Percentiles rank a stretch among this genome's conserved stretches.
Conservation (phyloP, 1,140 invertebrate genomes). For the Caenorhabditis brenneri region DNA sequence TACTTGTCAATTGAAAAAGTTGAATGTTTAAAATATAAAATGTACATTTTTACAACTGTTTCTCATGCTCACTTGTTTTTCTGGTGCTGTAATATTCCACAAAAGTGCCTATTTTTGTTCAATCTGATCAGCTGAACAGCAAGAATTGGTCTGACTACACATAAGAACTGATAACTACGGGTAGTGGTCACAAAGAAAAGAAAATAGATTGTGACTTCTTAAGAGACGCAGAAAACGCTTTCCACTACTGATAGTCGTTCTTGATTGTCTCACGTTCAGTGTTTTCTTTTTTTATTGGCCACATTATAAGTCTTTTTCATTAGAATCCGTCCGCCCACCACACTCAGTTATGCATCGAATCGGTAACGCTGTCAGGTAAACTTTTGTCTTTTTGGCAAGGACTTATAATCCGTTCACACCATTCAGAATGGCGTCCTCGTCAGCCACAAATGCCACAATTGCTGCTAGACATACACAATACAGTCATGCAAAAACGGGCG, state of each 20-base stretch:
- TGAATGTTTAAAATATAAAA: neutral
- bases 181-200: neutral
- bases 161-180: neutral
- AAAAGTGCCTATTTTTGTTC: neutral
- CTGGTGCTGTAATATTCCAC: neutral
- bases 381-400: neutral
- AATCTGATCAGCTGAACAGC: neutral
- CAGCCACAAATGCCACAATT: neutral
- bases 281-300: neutral
- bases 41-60: neutral
- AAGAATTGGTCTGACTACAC: neutral
- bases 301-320: neutral
- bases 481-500: constrained; percentile 58
- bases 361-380: constrained; percentile 18
- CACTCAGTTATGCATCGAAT: constrained; percentile 20
- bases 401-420: neutral
- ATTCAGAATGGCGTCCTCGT: constrained; percentile 54
- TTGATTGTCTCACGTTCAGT: neutral
- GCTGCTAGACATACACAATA: constrained; percentile 48
- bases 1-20: neutral
- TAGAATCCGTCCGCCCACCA: neutral
- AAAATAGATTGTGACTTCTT: neutral
- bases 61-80: neutral
- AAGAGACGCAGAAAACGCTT: neutral
- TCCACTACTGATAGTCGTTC: neutral